A percentile compares a stretch with the other conserved stretches of the same genome.
Evolutionary conservation across 2,888 invertebrate species (phyloP).

Genomic region (Norana najaformis): DNA sequence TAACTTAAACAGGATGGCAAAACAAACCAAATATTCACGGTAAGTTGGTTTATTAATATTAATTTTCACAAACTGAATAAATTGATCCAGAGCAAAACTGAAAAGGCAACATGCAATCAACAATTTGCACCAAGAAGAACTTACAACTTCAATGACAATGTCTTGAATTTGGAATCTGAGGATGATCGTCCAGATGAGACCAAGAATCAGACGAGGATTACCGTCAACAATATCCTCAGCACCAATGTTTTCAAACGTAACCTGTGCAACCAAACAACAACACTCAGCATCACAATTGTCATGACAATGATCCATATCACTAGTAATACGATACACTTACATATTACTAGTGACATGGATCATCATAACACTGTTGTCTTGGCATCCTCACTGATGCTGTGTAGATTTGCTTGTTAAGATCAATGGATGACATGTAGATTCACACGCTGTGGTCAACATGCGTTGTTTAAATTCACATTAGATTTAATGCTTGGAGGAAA

Average conservation of each 20-base stretch:
- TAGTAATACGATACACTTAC: neutral
- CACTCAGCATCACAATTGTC: neutral
- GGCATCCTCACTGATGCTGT: no score
- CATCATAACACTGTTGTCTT: no score
- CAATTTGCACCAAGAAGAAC: neutral
- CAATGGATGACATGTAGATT: neutral
- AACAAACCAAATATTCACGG: neutral
- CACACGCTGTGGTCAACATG: neutral
- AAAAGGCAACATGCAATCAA: neutral
- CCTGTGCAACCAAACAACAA: slow-evolving; percentile 67
- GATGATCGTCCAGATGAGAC: slow-evolving; percentile 98
- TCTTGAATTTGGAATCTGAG: slow-evolving; percentile 91
- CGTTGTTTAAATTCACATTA: neutral
- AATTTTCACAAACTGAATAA: neutral
- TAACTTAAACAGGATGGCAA: neutral
- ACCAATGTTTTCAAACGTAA: slow-evolving; percentile 94
- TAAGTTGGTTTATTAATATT: neutral
- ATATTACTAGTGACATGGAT: no score
- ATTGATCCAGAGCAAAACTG: neutral
- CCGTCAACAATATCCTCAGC: slow-evolving; percentile 99
- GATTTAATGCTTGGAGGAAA: neutral
- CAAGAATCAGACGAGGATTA: slow-evolving; percentile 92
- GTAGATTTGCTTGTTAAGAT: neutral
- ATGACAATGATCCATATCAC: neutral
- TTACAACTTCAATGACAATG: slow-evolving; percentile 43